Conservation (phyloP, 2,113 vertebrate species). For the Charadrius vociferus region DNA sequence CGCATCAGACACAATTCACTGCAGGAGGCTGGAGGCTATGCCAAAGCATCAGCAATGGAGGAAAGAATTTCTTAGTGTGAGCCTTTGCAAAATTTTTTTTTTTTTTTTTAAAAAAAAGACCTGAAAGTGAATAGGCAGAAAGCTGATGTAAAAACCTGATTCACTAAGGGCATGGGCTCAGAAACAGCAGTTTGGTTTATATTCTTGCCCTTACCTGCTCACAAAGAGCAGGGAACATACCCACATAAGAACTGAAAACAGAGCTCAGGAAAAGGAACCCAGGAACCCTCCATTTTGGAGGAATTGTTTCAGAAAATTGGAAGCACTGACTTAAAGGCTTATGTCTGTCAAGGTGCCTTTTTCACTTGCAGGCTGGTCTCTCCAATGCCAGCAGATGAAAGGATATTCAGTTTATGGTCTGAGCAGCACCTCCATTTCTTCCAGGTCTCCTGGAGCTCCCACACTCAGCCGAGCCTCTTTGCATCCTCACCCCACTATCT, state of each 20-base stretch:
- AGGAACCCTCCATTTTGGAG: neutral
- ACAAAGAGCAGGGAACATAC: neutral
- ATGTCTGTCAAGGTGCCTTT: neutral
- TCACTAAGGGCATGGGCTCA: neutral
- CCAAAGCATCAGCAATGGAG: neutral
- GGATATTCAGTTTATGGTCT: neutral
- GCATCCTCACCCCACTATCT: neutral
- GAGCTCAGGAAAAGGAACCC: neutral
- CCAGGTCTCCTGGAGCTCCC: neutral
- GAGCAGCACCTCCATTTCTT: neutral
- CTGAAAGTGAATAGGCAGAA: neutral
- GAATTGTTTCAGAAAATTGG: neutral
- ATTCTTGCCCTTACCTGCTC: neutral
- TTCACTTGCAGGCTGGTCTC: neutral
- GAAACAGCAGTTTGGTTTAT: neutral
- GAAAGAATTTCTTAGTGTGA: neutral
- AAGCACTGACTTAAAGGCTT: neutral
- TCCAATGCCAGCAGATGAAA: neutral
- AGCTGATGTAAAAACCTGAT: neutral
- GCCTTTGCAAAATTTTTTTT: neutral
- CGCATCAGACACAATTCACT: neutral
- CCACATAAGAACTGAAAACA: neutral
- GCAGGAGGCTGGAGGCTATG: neutral
- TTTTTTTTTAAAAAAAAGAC: neutral
- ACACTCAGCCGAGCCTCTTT: rapidly evolving